These are phyloP conservation scores for Aldabrachelys gigantea DNA, from an alignment of 2,113 vertebrate genomes.

Conservation along the genomic window DNA sequence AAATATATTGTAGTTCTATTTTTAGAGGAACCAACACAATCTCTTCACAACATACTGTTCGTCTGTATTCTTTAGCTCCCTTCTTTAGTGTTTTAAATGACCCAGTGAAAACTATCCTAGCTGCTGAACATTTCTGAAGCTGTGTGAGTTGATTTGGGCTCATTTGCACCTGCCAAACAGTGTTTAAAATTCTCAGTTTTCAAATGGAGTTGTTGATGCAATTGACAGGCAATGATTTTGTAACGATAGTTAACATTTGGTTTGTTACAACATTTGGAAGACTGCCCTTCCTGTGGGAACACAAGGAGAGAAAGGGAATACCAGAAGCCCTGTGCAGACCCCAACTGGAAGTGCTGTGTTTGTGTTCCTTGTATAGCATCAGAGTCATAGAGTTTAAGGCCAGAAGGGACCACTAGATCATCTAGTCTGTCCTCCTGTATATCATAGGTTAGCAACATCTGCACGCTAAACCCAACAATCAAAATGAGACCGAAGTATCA, in stretches of 20 bases:
- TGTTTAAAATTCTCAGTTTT: background rate
- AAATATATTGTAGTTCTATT: background rate
- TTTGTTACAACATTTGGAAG: background rate
- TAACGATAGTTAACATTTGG: background rate
- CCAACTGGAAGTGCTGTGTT: background rate
- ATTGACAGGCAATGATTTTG: background rate
- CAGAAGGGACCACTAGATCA: background rate
- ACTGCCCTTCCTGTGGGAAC: background rate
- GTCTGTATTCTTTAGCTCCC: background rate
- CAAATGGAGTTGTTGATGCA: background rate
- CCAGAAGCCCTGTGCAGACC: background rate
- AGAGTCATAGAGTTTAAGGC: background rate
- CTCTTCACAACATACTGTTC: background rate
- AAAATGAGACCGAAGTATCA: background rate
- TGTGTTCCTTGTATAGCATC: background rate
- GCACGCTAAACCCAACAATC: background rate
- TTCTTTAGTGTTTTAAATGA: background rate
- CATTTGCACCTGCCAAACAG: background rate
- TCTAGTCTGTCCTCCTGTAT: background rate
- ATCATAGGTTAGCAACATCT: background rate
- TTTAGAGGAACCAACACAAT: background rate
- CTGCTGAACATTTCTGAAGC: background rate
- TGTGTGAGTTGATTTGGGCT: background rate
- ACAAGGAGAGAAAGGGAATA: background rate
- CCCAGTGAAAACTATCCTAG: background rate